Evolutionary conservation across 2,113 vertebrate genomes (phyloP), one percentile per base, ranked within the genome.

Genomic region (Salminus brasiliensis): DNA sequence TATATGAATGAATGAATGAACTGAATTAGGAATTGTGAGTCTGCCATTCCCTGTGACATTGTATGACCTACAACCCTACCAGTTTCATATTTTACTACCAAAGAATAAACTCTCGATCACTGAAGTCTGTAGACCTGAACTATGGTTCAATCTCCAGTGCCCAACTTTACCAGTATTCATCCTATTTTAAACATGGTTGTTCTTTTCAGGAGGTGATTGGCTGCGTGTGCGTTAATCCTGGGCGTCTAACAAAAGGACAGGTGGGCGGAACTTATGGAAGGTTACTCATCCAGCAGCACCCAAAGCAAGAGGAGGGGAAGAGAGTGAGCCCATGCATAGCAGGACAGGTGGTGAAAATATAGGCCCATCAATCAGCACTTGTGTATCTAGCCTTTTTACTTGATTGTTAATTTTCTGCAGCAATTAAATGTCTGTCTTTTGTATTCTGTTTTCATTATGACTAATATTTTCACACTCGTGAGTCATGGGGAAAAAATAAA

Each of bases 221-320:
- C 81, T 98, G 97, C 0, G 72, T 97, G 6, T 99, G 97, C 21
- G 75, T 98, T 87, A 99, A 99, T 55, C 96, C 97, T 0, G 96
- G 95, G 1, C 94, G 97, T 0, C 87, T 98, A 81, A 97, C 97
- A 3, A 99, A 98, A 89, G 97, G 97, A 15, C 95, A 93, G 30
- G 95, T 96, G 0, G 97, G 97, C 0, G 97, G 97, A 60, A 97
- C 96, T n/a, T 99, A 94, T 0, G 85, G 94, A 41, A 90, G 95
- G 21, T 85, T 99, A 55, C 91, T 94, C 21, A 13, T 95, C 21
- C 89, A 88, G 36, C 82, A 83, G 25, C 83, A 77, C 15, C 23
- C 29, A 2, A 0, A 11, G 0, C 49, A 41, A 0, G 49, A 74
- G 0, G 81, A 85, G 0, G 79, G 39, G 1, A 88, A 85, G 52